Evolutionary conservation across 1,140 invertebrate genomes (phyloP).

Genomic region (Leptopilina clavipes): DNA sequence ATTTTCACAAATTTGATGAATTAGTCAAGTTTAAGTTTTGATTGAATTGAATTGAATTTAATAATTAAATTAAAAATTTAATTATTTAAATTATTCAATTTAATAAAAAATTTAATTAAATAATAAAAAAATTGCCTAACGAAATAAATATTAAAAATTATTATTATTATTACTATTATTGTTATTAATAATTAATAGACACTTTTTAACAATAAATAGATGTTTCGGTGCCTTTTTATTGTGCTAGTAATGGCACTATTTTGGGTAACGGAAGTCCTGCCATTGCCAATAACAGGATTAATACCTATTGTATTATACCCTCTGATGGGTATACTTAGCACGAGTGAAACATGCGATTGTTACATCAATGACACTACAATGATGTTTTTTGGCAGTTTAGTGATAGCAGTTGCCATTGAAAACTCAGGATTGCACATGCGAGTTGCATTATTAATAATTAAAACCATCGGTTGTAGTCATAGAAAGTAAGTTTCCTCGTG

Average conservation of each 20-base stretch:
- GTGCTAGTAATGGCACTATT: conserved; percentile 79
- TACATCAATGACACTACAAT: conserved; percentile 82
- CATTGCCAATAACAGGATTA: conserved; percentile 79
- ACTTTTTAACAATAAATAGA: conserved; percentile 51
- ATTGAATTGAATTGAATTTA: no score
- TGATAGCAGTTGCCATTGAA: conserved; percentile 81
- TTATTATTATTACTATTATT: neutral
- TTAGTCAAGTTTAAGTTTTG: no score
- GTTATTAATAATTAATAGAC: neutral
- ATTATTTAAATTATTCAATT: no score
- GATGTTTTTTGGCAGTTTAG: conserved; percentile 78
- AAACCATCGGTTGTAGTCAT: conserved; percentile 76
- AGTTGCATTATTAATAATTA: conserved; percentile 78
- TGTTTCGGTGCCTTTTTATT: conserved; percentile 76
- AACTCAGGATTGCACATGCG: conserved; percentile 80
- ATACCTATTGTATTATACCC: conserved; percentile 80
- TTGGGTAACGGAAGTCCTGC: conserved; percentile 82
- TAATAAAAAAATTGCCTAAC: no score
- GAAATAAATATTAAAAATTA: no score
- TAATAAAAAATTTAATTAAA: no score
- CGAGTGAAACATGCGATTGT: conserved; percentile 73
- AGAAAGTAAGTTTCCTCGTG: conserved; percentile 62
- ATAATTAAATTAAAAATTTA: neutral
- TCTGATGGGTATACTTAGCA: conserved; percentile 76
- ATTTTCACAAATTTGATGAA: no score